Base-by-base conservation (phyloP, 1,140 invertebrate species). In the Bombus huntii region DNA sequence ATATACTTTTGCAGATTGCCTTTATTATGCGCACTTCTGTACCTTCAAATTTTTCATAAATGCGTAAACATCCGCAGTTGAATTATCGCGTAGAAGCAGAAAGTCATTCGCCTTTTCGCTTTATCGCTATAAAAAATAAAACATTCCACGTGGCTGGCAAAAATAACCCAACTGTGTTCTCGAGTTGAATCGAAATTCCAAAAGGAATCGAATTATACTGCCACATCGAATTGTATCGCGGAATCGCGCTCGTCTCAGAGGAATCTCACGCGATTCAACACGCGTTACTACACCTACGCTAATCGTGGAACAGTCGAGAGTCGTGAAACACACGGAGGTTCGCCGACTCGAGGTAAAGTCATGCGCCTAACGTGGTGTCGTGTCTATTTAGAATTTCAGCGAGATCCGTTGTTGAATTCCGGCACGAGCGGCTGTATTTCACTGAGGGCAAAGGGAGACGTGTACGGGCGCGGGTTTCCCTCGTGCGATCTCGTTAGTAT, bases 371-470 rank as follows among this genome's bases (percentile, higher is more conserved):
- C 22, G 47, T 34, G 59, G 76, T 84, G 82, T 84, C 82, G 82
- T 84, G 82, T 79, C 82, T 84, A 72, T 84, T 84, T 84, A 84
- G 82, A 84, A 84, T 84, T 84, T 79, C 82, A 84, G 75, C 39
- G 53, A 84, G 82, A 84, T 84, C 76, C 82, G 53, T 39, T 18
- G 65, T 79, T 84, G 82, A 84, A 84, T 84, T 84, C 82, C 82
- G 82, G 82, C 82, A 84, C 76, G 82, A 79, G 82, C 82, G 47
- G 76, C 44, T 66, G 82, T 84, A 84, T 78, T 83, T 78, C 75
- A 81, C 78, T 0, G 12, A 53, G 37, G 47, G 39, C 25, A 28
- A 53, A 75, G 47, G 31, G 31, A 65, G 59, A 44, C 47, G 44
- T 31, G 65, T 44, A 78, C 65, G 65, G 25, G 37, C 37, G 75